phyloP scores from a whole-genome alignment of 2,797 vertebrate genomes.

The Spinus olivaceus region DNA sequence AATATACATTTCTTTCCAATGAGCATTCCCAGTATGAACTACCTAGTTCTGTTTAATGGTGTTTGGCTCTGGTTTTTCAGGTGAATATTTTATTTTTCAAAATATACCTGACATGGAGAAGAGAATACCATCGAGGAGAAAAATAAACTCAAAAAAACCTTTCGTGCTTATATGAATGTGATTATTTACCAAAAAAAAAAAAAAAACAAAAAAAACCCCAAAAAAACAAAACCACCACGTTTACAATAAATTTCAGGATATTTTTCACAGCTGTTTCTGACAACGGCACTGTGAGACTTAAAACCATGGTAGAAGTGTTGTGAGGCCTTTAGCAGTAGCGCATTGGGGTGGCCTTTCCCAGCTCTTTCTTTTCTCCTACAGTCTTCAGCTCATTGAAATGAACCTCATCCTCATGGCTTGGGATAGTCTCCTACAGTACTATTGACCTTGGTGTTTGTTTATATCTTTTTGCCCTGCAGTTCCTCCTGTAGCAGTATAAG shows the following conservation, averaged over 20 bases:
- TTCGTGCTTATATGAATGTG: neutral
- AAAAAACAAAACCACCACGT: fast-evolving
- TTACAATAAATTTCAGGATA: neutral
- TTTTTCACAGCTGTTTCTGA: neutral
- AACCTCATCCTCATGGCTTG: neutral
- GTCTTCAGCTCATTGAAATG: neutral
- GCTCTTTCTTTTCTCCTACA: neutral
- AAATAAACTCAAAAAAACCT: neutral
- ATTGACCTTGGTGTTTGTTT: neutral
- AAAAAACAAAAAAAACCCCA: too few species aligned
- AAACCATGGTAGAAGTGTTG: neutral
- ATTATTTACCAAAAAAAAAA: neutral
- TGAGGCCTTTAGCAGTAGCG: neutral
- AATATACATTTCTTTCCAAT: neutral
- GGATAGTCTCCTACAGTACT: neutral
- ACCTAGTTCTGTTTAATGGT: neutral
- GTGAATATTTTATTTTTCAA: neutral
- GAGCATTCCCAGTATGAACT: neutral
- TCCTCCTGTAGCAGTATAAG: neutral
- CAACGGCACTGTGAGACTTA: neutral
- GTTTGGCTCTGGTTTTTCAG: neutral
- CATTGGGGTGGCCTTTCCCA: neutral
- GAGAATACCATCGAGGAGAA: neutral
- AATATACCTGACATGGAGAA: neutral
- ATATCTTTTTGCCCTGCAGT: neutral